Base-by-base conservation (phyloP, 2,888 invertebrate genomes). In the Drosophila atroscutellata region DNA sequence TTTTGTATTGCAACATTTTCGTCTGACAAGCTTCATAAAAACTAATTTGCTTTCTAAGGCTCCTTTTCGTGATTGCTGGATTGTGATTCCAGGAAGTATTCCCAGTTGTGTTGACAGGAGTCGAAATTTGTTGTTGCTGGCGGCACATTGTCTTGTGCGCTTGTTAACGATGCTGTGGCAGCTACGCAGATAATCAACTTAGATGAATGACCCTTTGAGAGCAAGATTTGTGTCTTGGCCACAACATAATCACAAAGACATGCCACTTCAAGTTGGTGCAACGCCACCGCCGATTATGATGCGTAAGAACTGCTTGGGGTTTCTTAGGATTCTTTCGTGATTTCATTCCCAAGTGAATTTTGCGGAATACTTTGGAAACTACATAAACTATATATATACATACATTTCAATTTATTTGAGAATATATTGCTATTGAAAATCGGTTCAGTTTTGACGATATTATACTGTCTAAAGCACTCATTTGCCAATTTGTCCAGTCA, bases 41-140 rank as follows among this genome's bases (percentile, higher is more conserved):
- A 83, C 86, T 80, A 83, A 83, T 89, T 89, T 89, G 66, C 50
- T 81, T 77, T 81, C 64, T 66, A 50, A 65, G 65, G 51, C 67
- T 69, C 65, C 70, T 68, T 62, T 66, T 59, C 55, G 47, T 51
- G 32, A 34, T 49, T 50, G 55, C 30, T 28, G 49, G 49, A 60
- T 60, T 50, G 45, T 62, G 55, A 15, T 50, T 55, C 80, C 77
- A 70, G 79, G 80, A 77, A 82, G 59, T 56, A 59, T 72, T 11
- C 51, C 72, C 36, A 68, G 58, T 20, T 37, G 15, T 15, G 68
- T 26, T 65, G 26, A 51, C 30, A 63, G 34, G 34, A 51, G 8
- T 15, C 42, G 11, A 37, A 60, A 52, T 28, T 52, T 52, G 56
- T n/a, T 36, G 66, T 51, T 52, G 65, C 51, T 34, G 42, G 56